A percentile compares a stretch with the other conserved stretches of the same genome.
phyloP scores from a whole-genome alignment of 2,888 invertebrate genomes.

The Colostygia pectinataria region DNA sequence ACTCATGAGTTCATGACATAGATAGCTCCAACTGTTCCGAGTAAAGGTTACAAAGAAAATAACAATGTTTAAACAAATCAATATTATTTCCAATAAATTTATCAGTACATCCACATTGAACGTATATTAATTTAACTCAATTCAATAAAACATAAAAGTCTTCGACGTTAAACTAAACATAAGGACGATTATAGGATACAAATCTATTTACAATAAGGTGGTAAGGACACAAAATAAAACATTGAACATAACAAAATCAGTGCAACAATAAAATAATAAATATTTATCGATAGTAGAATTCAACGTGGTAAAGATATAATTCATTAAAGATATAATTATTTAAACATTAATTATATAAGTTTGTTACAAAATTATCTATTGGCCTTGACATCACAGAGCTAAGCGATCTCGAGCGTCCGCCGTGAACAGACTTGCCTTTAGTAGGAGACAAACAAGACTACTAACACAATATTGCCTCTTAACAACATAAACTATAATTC shows the following conservation, averaged over 20 bases:
- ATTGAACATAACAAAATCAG: conserved; percentile 80
- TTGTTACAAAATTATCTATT: conserved; percentile 80
- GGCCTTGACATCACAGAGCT: conserved; percentile 81
- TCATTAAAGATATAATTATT: conserved; percentile 63
- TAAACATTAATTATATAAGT: conserved; percentile 72
- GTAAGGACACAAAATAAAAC: conserved; percentile 78
- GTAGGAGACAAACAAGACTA: conserved; percentile 26
- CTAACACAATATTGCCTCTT: conserved; percentile 15
- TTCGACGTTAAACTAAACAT: conserved; percentile 74
- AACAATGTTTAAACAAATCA: conserved; percentile 77
- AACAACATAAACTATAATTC: conserved; percentile 29
- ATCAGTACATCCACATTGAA: conserved; percentile 82
- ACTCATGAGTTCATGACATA: conserved; percentile 15
- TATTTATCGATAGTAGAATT: conserved; percentile 76
- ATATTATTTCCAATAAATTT: conserved; percentile 82
- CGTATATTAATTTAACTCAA: conserved; percentile 71
- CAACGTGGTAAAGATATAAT: conserved; percentile 78
- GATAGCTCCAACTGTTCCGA: conserved; percentile 8
- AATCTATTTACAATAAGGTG: conserved; percentile 76
- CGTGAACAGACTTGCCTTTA: conserved; percentile 32
- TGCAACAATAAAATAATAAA: conserved; percentile 82
- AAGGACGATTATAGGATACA: conserved; percentile 68
- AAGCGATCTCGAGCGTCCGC: conserved; percentile 66
- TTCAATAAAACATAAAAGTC: conserved; percentile 68
- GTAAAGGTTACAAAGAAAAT: conserved; percentile 43